Evolutionary conservation across 2,888 invertebrate genomes (phyloP).

Genomic region (Helobdella robusta): DNA sequence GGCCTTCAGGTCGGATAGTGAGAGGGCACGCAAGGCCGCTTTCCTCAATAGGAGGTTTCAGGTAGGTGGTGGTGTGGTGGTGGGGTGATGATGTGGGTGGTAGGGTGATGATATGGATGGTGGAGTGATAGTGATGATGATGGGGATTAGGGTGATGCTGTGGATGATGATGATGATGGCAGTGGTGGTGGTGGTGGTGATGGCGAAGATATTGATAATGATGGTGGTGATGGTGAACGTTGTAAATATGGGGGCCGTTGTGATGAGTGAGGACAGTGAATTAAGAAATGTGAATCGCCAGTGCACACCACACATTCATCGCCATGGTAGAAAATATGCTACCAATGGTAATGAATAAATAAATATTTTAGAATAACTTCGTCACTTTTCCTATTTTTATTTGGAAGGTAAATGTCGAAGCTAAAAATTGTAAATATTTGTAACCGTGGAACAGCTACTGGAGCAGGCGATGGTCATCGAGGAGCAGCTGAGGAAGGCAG

Average conservation of each 20-base stretch:
- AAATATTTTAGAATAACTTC: no score
- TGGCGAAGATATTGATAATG: neutral
- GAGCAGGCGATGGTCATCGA: constrained; percentile 99
- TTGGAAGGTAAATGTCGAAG: no score
- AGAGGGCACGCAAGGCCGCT: constrained; percentile 33
- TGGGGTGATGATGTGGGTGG: neutral
- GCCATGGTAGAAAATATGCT: no score
- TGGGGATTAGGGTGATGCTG: neutral
- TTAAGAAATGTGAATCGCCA: no score
- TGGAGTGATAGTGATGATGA: no score
- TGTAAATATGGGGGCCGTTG: neutral
- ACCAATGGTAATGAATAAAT: no score
- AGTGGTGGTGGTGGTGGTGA: neutral
- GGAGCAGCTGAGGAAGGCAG: constrained; percentile 89
- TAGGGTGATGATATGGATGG: neutral
- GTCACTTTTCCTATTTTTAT: no score
- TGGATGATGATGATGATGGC: neutral
- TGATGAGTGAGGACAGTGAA: neutral
- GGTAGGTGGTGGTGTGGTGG: constrained; percentile 29
- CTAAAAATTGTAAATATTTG: no score
- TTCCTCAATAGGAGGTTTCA: constrained; percentile 37
- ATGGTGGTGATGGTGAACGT: neutral
- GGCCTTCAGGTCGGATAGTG: constrained; percentile 34
- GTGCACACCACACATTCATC: no score
- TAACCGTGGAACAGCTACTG: no score